Evolutionary conservation across 2,113 vertebrate species (phyloP).

Genomic region (Gyps fulvus): DNA sequence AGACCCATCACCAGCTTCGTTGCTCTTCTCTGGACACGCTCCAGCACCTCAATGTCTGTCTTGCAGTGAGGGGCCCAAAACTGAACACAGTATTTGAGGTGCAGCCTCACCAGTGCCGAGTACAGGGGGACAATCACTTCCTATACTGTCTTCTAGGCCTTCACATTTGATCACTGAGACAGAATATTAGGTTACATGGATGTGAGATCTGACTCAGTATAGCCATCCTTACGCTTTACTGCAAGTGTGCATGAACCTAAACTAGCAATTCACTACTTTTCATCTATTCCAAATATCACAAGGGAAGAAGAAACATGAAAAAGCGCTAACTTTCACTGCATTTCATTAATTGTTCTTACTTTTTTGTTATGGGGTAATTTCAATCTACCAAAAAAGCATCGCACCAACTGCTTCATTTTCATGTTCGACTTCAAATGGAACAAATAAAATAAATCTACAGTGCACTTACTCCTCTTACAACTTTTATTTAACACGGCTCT

Average conservation of each 20-base stretch:
- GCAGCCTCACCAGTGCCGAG: not conserved
- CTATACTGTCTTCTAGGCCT: not conserved
- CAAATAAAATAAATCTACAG: not conserved
- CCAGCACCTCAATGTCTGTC: not conserved
- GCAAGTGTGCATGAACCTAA: not conserved
- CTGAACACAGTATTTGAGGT: not conserved
- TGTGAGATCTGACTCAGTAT: not conserved
- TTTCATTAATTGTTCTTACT: not conserved
- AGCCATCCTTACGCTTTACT: not conserved
- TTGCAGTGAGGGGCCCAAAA: not conserved
- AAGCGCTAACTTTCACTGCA: not conserved
- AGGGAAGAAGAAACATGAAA: not conserved
- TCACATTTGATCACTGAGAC: not conserved
- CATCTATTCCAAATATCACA: not conserved
- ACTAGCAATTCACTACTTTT: not conserved
- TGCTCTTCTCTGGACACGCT: fast-evolving
- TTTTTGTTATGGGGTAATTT: not conserved
- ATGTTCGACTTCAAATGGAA: not conserved
- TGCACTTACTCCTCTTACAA: not conserved
- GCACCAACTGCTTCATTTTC: not conserved
- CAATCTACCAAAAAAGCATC: not conserved
- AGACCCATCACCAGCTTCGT: not conserved
- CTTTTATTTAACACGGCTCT: not conserved
- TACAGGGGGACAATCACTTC: not conserved
- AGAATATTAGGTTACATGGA: not conserved